These are phyloP conservation scores for Ambastaia sidthimunki DNA, from an alignment of 2,797 vertebrate genomes.

Conservation along the genomic window DNA sequence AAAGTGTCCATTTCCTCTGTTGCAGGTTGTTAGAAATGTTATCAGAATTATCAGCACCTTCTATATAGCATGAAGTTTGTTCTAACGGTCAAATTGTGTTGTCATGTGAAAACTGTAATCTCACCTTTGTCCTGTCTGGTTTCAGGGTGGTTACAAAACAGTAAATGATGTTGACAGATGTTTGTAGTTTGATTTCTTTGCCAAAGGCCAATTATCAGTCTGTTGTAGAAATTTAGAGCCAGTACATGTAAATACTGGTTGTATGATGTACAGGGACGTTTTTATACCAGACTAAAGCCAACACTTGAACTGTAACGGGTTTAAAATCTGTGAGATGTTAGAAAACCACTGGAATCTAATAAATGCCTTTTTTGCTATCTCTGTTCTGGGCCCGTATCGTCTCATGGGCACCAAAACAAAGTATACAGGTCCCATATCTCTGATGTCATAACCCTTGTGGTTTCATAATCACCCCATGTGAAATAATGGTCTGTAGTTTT, in stretches of 20 bases:
- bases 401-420: neutral
- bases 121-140: neutral
- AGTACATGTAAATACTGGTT: too few relatives aligned
- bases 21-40: too few relatives aligned
- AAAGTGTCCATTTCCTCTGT: too few relatives aligned
- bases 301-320: neutral
- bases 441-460: neutral
- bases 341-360: neutral
- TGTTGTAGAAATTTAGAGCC: neutral
- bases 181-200: neutral
- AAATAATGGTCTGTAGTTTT: neutral
- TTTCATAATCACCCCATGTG: neutral
- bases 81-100: neutral
- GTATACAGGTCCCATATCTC: neutral
- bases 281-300: neutral
- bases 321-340: neutral
- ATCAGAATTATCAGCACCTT: neutral
- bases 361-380: neutral
- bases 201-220: neutral
- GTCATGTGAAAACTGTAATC: neutral
- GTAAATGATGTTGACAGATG: constrained; percentile 7
- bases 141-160: neutral
- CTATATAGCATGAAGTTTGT: neutral
- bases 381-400: neutral
- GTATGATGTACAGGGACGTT: neutral